Evolutionary conservation across 1,140 invertebrate genomes (phyloP), one percentile per base, ranked within the genome.

Genomic region (Atopsyche davidsoni): DNA sequence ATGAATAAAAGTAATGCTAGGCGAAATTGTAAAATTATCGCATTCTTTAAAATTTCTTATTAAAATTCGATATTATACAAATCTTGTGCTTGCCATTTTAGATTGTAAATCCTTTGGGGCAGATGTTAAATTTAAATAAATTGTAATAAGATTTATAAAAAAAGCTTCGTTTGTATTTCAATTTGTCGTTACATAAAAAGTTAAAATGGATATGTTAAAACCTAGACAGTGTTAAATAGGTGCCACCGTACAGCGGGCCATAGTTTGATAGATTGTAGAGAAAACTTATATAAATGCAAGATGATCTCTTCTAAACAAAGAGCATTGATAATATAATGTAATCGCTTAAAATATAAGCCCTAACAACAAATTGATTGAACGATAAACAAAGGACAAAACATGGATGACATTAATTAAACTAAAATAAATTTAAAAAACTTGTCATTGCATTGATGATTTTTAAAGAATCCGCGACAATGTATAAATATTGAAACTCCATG

Each of bases 351-450:
- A 35, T 42, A 50, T 47, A 51, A 50, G 35, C 22, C 28, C 19
- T 49, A 55, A 53, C 46, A 46, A 46, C 25, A 42, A 51, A 25
- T 52, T 46, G 24, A 53, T 28, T 42, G 31, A 32, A 21, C 36
- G 51, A 57, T 57, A 57, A 57, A 57, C 55, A 57, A 57, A 57
- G 55, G 47, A 53, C 55, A 57, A 57, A 32, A 35, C 55, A 46
- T 57, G 55, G 50, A 53, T 45, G 50, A 50, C 35, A 21, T 40
- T 16, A 14, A 44, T 35, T 36, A 49, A 47, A 38, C 40, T 46
- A 47, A 51, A 55, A 35, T 25, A 45, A 32, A 13, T 16, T 21
- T 21, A 17, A 24, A 40, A 6, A 23, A 39, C 7, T 9, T 19
- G 19, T 17, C 18, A 7, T 38, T 22, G 23, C 7, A 24, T 10